A percentile compares a stretch with the other conserved stretches of the same genome.
Conservation (phyloP, 2,888 invertebrate species). For the Euphydryas editha region DNA sequence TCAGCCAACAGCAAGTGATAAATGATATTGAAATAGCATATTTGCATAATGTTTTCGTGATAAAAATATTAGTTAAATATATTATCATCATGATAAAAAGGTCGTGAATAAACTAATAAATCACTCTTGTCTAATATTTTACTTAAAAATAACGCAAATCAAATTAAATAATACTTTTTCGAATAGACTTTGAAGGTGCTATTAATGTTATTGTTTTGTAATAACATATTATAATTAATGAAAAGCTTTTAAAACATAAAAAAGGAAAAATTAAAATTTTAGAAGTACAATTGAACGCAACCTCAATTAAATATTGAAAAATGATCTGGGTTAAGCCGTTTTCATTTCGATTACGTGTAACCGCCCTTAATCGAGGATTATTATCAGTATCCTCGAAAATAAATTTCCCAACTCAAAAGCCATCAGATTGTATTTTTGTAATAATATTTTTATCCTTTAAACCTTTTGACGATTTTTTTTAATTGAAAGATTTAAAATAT, state of each 20-base stretch:
- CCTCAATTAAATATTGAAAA: conserved; percentile 26
- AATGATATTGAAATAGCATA: not conserved
- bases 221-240: no score
- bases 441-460: conserved; percentile 1
- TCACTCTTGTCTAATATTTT: no score
- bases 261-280: not conserved
- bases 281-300: conserved; percentile 10
- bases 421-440: conserved; percentile 16
- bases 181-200: no score
- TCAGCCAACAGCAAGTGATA: not conserved
- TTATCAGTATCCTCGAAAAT: conserved; percentile 26
- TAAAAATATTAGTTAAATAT: no score
- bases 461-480: not conserved
- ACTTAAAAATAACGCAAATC: no score
- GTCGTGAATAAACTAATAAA: no score
- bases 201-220: no score
- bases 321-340: conserved; percentile 25
- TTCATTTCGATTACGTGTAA: conserved; percentile 16
- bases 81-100: no score
- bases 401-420: conserved; percentile 18
- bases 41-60: no score
- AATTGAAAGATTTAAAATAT: not conserved
- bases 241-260: not conserved
- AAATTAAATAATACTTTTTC: no score
- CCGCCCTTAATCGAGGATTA: conserved; percentile 11